Evolutionary conservation across 1,140 invertebrate species (phyloP).

Genomic region (Brachionus calyciflorus): DNA sequence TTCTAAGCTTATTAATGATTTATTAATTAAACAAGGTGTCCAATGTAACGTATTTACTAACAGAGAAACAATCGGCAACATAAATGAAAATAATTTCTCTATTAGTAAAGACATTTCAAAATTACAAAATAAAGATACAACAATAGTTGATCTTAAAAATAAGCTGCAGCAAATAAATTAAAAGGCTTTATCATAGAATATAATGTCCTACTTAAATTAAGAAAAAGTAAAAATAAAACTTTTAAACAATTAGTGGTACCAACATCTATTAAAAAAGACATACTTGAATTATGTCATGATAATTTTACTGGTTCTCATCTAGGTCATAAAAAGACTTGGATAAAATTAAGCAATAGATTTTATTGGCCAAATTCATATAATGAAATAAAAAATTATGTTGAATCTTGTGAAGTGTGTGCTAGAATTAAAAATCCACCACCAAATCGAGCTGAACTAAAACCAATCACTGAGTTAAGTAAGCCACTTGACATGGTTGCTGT

Average conservation of each 20-base stretch:
- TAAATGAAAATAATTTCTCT: too few relatives aligned
- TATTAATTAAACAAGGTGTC: too few relatives aligned
- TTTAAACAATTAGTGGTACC: conserved; percentile 26
- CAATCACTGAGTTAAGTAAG: conserved; percentile 5
- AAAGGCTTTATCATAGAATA: too few relatives aligned
- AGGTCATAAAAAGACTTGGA: conserved; percentile 16
- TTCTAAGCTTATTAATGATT: too few relatives aligned
- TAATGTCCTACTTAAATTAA: too few relatives aligned
- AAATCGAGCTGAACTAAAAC: neutral
- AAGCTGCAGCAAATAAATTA: too few relatives aligned
- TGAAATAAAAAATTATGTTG: neutral
- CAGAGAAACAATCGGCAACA: too few relatives aligned
- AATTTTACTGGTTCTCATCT: neutral
- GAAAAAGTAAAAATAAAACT: too few relatives aligned
- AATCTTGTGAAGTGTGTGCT: conserved; percentile 9
- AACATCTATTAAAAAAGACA: neutral
- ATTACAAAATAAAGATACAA: too few relatives aligned
- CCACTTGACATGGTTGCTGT: conserved; percentile 31
- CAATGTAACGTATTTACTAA: too few relatives aligned
- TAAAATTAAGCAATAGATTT: conserved; percentile 17
- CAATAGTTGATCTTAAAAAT: too few relatives aligned
- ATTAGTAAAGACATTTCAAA: too few relatives aligned
- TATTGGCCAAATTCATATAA: conserved; percentile 41
- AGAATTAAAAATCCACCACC: conserved; percentile 10
- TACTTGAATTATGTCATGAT: conserved; percentile 10